Evolutionary conservation across 2,113 vertebrate species (phyloP).

Genomic region (Apteryx mantelli): DNA sequence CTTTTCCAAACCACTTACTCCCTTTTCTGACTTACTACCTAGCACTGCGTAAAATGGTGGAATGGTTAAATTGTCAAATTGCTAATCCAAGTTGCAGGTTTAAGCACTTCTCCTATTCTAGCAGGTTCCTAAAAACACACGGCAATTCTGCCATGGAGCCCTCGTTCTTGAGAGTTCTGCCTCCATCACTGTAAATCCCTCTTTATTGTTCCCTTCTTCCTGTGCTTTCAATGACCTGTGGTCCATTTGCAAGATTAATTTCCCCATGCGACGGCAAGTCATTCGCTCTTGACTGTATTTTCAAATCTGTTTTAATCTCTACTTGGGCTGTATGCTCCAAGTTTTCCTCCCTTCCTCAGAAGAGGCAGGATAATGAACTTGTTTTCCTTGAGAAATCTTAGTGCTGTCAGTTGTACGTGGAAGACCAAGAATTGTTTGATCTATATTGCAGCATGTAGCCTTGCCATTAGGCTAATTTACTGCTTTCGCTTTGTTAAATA

Average conservation of each 20-base stretch:
- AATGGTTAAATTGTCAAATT: not conserved
- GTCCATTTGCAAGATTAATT: constrained; percentile 50
- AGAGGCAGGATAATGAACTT: constrained; percentile 36
- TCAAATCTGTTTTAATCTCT: constrained; percentile 5
- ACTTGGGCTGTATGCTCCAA: not conserved
- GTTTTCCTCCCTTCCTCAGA: not conserved
- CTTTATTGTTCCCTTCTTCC: not conserved
- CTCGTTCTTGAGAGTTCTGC: not conserved
- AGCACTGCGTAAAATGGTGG: not conserved
- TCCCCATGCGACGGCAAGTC: not conserved
- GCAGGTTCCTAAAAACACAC: constrained; percentile 7
- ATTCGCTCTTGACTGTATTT: not conserved
- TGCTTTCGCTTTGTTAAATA: not conserved
- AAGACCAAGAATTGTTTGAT: not conserved
- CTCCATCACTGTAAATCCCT: constrained; percentile 1
- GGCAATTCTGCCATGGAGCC: not conserved
- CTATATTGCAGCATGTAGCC: not conserved
- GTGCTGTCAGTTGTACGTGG: constrained; percentile 1
- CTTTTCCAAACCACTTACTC: not conserved
- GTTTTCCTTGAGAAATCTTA: not conserved
- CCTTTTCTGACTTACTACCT: not conserved
- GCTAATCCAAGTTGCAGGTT: not conserved
- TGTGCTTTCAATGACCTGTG: not conserved
- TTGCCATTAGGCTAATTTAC: not conserved
- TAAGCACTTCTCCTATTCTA: not conserved